A percentile compares a stretch with the other conserved stretches of the same genome.
phyloP scores from a whole-genome alignment of 2,888 invertebrate species.

The Epirrita christyi region DNA sequence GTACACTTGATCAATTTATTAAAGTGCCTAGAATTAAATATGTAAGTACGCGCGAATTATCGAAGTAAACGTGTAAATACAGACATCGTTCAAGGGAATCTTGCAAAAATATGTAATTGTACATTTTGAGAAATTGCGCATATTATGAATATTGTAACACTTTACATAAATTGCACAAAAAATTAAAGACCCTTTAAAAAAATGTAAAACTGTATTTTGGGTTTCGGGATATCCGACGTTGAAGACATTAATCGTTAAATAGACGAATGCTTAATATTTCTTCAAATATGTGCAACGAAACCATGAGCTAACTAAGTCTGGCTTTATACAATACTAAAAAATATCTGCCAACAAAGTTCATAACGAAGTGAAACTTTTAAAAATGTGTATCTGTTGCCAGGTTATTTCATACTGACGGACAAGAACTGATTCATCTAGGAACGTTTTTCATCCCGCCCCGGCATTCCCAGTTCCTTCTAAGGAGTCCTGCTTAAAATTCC shows the following conservation, averaged over 20 bases:
- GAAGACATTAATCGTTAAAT: too few relatives aligned
- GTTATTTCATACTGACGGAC: slow-evolving; percentile 35
- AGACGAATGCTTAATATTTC: too few relatives aligned
- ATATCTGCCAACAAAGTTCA: neutral
- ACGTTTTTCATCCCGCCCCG: slow-evolving; percentile 56
- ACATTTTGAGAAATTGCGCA: slow-evolving; percentile 22
- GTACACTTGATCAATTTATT: slow-evolving; percentile 40
- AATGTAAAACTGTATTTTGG: too few relatives aligned
- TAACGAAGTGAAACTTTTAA: neutral
- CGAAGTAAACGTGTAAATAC: slow-evolving; percentile 34
- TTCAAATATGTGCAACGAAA: too few relatives aligned
- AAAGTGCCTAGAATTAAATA: slow-evolving; percentile 49
- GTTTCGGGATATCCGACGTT: too few relatives aligned
- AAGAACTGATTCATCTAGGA: slow-evolving; percentile 52
- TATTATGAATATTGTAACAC: too few relatives aligned
- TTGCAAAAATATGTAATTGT: slow-evolving; percentile 22
- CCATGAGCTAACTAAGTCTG: too few relatives aligned
- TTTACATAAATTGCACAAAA: too few relatives aligned
- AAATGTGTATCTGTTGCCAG: slow-evolving; percentile 21
- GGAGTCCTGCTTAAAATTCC: slow-evolving; percentile 79
- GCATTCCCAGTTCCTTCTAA: slow-evolving; percentile 67
- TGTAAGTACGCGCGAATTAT: slow-evolving; percentile 60
- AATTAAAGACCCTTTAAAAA: too few relatives aligned
- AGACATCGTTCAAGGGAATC: slow-evolving; percentile 50
- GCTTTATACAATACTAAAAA: neutral